Evolutionary conservation across 2,113 vertebrate species (phyloP).

Genomic region (Dasyurus viverrinus): DNA sequence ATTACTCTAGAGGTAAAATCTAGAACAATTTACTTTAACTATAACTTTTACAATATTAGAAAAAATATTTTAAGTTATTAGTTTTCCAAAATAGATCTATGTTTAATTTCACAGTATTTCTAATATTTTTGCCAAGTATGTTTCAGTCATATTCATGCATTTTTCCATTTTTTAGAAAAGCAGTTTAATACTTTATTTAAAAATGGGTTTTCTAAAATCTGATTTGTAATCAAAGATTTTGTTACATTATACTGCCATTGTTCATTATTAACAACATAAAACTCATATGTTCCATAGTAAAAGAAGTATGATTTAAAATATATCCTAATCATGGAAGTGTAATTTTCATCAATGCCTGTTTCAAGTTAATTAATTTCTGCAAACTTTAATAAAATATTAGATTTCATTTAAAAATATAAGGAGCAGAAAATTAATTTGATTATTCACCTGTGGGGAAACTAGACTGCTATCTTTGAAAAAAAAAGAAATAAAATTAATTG

Average conservation of each 20-base stretch:
- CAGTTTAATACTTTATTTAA: conserved; percentile 74
- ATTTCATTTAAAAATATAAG: conserved; percentile 33
- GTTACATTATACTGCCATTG: conserved; percentile 54
- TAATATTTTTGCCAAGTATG: conserved; percentile 67
- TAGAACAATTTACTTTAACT: conserved; percentile 24
- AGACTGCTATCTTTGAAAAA: conserved; percentile 33
- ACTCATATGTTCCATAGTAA: conserved; percentile 24
- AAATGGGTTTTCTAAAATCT: conserved; percentile 73
- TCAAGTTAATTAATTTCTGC: not conserved
- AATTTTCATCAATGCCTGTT: conserved; percentile 36
- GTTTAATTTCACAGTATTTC: conserved; percentile 50
- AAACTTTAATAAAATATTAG: conserved; percentile 4
- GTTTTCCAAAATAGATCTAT: conserved; percentile 33
- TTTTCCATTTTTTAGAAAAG: conserved; percentile 73
- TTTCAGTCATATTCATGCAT: conserved; percentile 63
- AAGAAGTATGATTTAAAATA: not conserved
- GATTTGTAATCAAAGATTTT: conserved; percentile 70
- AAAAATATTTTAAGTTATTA: conserved; percentile 4
- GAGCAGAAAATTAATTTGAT: not conserved
- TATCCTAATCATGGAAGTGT: not conserved
- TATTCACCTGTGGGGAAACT: not conserved
- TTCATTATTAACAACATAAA: conserved; percentile 69
- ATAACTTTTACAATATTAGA: not conserved
- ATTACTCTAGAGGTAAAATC: conserved; percentile 12
- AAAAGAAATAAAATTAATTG: conserved; percentile 25